These are phyloP conservation scores for Drosophila varians DNA, from an alignment of 1,140 invertebrate species.

Conservation along the genomic window DNA sequence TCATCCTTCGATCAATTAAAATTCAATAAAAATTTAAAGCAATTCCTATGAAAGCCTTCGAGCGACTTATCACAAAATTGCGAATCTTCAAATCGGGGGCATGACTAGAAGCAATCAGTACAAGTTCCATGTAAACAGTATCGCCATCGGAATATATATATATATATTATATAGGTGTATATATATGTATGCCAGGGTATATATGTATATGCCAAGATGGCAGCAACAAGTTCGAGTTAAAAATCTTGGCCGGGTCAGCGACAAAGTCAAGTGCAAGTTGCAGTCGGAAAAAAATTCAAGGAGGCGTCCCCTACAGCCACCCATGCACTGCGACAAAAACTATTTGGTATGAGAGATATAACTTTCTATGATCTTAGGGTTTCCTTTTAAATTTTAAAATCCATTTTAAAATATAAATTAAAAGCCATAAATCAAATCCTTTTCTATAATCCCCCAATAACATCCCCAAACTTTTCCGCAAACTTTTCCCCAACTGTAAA, in stretches of 20 bases:
- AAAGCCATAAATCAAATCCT: too few species aligned
- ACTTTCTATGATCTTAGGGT: too few species aligned
- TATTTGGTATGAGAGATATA: too few species aligned
- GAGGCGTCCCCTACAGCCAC: slow-evolving; percentile 3
- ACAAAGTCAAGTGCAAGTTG: slow-evolving; percentile 74
- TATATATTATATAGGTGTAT: background rate
- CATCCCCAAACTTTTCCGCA: too few species aligned
- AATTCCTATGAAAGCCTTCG: slow-evolving; percentile 63
- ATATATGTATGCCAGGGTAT: background rate
- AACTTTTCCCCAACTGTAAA: background rate
- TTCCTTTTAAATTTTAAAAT: too few species aligned
- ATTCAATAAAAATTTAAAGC: slow-evolving; percentile 73
- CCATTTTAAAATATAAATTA: too few species aligned
- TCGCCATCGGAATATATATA: slow-evolving; percentile 33
- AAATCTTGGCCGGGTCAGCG: slow-evolving; percentile 76
- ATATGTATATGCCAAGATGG: background rate
- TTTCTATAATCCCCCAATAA: too few species aligned
- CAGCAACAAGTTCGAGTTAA: slow-evolving; percentile 60
- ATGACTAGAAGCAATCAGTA: slow-evolving; percentile 83
- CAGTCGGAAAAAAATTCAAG: slow-evolving; percentile 16
- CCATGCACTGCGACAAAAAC: background rate
- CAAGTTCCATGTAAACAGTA: slow-evolving; percentile 83
- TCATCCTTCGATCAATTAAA: slow-evolving; percentile 64
- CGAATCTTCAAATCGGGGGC: slow-evolving; percentile 74
- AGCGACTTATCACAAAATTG: slow-evolving; percentile 65